Evolutionary conservation across 2,888 invertebrate genomes (phyloP), one percentile per base, ranked within the genome.

Genomic region (Andrena fulva): DNA sequence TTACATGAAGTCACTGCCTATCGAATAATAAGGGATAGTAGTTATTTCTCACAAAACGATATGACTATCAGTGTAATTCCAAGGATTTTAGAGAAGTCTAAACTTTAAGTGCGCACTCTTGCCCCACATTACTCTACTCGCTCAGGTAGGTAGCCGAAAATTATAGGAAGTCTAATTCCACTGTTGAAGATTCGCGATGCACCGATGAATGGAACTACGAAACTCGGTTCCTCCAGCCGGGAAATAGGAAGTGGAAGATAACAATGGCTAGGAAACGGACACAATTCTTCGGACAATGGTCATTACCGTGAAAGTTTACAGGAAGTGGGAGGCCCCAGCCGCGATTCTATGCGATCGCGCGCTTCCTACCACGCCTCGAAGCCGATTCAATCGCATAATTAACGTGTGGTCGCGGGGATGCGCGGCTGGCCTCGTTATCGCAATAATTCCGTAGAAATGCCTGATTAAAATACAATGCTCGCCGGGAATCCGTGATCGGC

Each of bases 401-500:
- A 83, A 70, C 67, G 67, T 42, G 31, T 20, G 4, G 16, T 42
- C 62, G 24, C 16, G 35, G 8, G 68, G 62, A 48, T 10, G 67
- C 24, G 24, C 8, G 31, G 42, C 5, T 27, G 7, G 48, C 35
- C 27, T 75, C 50, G 42, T 81, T 81, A 76, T 75, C 71, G 54
- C 56, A 66, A 71, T 76, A 76, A 82, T 72, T 64, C 56, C 62
- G 10, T 63, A 54, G 70, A 27, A 56, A 50, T 35, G 63, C 59
- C 73, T 84, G 78, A 84, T 84, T 84, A 82, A 77, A 77, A 71
- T 74, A 72, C 72, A 77, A 77, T 77, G 77, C 67, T 59, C 62
- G 27, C 35, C 59, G 62, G 42, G 83, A 69, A 67, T 77, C 63
- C 63, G 59, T 70, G 83, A 77, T 70, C 83, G 70, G 71, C 54